Percentiles rank a stretch among this genome's conserved stretches.
These are phyloP conservation scores for Lysandra coridon DNA, from an alignment of 2,888 invertebrate genomes.

Conservation along the genomic window DNA sequence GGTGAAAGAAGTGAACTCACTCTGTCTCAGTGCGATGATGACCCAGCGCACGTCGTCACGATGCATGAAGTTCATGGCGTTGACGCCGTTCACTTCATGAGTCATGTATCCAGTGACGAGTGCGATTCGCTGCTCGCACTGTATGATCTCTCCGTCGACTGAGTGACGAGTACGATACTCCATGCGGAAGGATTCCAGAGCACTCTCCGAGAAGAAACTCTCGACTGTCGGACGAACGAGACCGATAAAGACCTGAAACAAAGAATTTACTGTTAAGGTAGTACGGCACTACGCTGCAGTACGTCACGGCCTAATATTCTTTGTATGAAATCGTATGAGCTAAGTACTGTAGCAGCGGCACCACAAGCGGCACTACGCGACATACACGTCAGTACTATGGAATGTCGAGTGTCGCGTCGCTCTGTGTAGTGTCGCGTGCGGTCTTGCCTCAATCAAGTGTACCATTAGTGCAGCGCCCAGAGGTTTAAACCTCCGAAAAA, in stretches of 20 bases:
- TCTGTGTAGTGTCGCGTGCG: too few species aligned
- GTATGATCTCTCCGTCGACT: constrained; percentile 92
- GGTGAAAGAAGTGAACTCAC: constrained; percentile 51
- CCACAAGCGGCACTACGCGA: too few species aligned
- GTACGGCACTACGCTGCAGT: too few species aligned
- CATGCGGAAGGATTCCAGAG: constrained; percentile 77
- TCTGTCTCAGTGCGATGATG: constrained; percentile 90
- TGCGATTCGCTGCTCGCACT: constrained; percentile 93
- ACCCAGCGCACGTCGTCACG: constrained; percentile 93
- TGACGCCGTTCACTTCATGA: constrained; percentile 90
- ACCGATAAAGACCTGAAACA: constrained; percentile 81
- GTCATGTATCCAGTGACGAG: constrained; percentile 94
- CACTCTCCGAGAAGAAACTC: constrained; percentile 73
- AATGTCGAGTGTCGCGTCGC: too few species aligned
- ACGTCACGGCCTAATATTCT: too few species aligned
- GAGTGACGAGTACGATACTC: constrained; percentile 94
- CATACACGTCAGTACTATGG: too few species aligned
- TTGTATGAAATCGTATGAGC: too few species aligned
- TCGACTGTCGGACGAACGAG: constrained; percentile 84
- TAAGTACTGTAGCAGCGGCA: too few species aligned
- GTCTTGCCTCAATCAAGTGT: too few species aligned
- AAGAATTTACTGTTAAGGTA: background rate
- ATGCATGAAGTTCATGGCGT: constrained; percentile 94
- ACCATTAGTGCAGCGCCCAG: too few species aligned
- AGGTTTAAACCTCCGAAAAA: too few species aligned